Percentiles rank a stretch among this genome's conserved stretches.
phyloP scores from a whole-genome alignment of 1,140 invertebrate genomes.

The Trypoxylus dichotomus region DNA sequence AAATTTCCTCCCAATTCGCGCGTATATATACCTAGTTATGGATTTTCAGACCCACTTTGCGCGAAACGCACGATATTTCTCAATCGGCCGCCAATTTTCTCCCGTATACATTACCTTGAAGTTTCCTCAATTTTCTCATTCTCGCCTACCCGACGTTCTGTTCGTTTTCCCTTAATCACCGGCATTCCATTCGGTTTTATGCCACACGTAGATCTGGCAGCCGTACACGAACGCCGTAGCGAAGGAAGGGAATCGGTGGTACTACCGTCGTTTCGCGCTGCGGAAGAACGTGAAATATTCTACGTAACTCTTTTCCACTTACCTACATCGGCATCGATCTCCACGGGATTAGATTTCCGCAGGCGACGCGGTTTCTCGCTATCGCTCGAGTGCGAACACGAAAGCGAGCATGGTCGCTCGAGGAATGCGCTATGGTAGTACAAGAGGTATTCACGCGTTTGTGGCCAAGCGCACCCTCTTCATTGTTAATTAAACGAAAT shows the following conservation, averaged over 20 bases:
- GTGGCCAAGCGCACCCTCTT: neutral
- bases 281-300: constrained; percentile 6
- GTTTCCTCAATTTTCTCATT: neutral
- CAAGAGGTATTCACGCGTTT: neutral
- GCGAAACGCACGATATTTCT: neutral
- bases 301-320: neutral
- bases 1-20: neutral
- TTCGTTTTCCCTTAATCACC: neutral
- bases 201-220: neutral
- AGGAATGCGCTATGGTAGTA: neutral
- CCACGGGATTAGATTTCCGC: neutral
- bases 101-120: constrained; percentile 1
- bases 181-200: constrained; percentile 1
- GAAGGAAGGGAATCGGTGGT: neutral
- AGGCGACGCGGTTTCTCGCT: neutral
- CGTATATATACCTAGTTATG: neutral
- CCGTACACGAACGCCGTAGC: neutral
- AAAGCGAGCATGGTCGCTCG: neutral
- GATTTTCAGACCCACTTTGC: neutral
- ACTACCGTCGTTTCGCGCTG: neutral
- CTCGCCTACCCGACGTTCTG: neutral
- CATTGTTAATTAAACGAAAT: neutral
- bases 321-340: neutral
- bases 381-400: neutral
- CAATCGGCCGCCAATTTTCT: neutral